Percentiles rank a stretch among this genome's conserved stretches.
These are phyloP conservation scores for Phocides pigmalion DNA, from an alignment of 1,140 invertebrate species.

Conservation along the genomic window DNA sequence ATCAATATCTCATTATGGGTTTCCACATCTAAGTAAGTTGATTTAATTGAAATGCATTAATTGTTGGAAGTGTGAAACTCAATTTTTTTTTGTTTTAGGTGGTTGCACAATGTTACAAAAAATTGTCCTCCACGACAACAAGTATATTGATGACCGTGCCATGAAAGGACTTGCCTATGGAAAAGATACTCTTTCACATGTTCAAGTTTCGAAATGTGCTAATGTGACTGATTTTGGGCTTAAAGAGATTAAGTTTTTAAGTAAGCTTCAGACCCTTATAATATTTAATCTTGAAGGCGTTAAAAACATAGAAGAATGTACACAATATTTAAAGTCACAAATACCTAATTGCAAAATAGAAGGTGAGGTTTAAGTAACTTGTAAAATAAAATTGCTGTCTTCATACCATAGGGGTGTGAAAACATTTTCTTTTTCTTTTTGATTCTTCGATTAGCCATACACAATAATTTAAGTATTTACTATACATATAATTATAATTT, in stretches of 20 bases:
- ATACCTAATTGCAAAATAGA: conserved; percentile 68
- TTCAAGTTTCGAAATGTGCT: conserved; percentile 71
- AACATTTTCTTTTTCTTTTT: no score
- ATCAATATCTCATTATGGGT: conserved; percentile 91
- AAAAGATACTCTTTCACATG: conserved; percentile 53
- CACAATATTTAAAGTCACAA: conserved; percentile 54
- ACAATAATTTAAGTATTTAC: no score
- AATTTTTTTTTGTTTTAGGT: conserved; percentile 48
- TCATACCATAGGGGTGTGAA: no score
- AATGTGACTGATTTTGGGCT: conserved; percentile 71
- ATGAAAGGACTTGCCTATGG: conserved; percentile 68
- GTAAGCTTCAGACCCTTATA: conserved; percentile 61
- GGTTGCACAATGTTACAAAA: conserved; percentile 66
- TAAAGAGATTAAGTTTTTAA: conserved; percentile 57
- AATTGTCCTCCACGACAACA: conserved; percentile 70
- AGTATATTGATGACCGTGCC: conserved; percentile 74
- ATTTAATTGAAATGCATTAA: not conserved
- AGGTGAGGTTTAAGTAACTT: conserved; percentile 42
- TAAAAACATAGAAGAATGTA: conserved; percentile 64
- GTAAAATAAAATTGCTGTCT: no score
- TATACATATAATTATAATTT: no score
- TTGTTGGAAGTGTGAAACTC: not conserved
- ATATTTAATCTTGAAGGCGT: conserved; percentile 65
- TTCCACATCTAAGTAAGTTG: conserved; percentile 89
- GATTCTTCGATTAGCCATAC: no score